A percentile compares a stretch with the other conserved stretches of the same genome.
phyloP scores from a whole-genome alignment of 2,888 invertebrate genomes.

The Gymnoscelis rufifasciata region DNA sequence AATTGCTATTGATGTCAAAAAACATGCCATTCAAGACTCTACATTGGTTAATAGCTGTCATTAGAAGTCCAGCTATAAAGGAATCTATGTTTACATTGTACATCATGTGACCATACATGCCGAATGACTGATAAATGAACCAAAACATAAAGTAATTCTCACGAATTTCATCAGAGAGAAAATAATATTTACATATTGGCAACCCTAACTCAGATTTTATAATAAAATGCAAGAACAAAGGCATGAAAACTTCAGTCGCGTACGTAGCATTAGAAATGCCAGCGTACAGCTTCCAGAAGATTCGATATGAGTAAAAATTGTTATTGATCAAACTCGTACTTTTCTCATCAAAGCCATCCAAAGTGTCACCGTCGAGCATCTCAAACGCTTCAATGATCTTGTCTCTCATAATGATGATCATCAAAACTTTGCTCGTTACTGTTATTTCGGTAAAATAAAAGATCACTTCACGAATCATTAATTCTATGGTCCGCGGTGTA shows the following conservation, averaged over 20 bases:
- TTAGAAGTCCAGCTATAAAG: slow-evolving; percentile 51
- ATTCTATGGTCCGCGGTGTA: slow-evolving; percentile 51
- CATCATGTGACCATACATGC: slow-evolving; percentile 59
- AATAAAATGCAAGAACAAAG: slow-evolving; percentile 41
- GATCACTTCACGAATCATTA: slow-evolving; percentile 53
- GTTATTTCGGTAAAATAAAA: slow-evolving; percentile 54
- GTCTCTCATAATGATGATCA: slow-evolving; percentile 45
- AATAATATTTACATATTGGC: slow-evolving; percentile 62
- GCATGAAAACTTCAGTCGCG: slow-evolving; percentile 38
- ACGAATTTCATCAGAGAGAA: slow-evolving; percentile 46
- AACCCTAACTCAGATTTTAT: slow-evolving; percentile 40
- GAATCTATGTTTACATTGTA: slow-evolving; percentile 55
- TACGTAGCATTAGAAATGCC: slow-evolving; percentile 41
- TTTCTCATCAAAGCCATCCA: slow-evolving; percentile 40
- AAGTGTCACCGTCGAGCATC: slow-evolving; percentile 48
- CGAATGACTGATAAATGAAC: slow-evolving; percentile 52
- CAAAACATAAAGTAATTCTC: slow-evolving; percentile 43
- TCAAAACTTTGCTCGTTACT: slow-evolving; percentile 49
- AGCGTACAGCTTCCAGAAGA: slow-evolving; percentile 37
- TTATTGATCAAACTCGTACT: slow-evolving; percentile 38
- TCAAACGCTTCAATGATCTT: slow-evolving; percentile 45
- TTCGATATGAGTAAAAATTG: slow-evolving; percentile 37
- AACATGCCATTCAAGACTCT: slow-evolving; percentile 48
- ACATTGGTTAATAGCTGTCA: slow-evolving; percentile 48
- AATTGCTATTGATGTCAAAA: slow-evolving; percentile 35